Evolutionary conservation across 2,113 vertebrate genomes (phyloP).

Genomic region (Aspiorhynchus laticeps): DNA sequence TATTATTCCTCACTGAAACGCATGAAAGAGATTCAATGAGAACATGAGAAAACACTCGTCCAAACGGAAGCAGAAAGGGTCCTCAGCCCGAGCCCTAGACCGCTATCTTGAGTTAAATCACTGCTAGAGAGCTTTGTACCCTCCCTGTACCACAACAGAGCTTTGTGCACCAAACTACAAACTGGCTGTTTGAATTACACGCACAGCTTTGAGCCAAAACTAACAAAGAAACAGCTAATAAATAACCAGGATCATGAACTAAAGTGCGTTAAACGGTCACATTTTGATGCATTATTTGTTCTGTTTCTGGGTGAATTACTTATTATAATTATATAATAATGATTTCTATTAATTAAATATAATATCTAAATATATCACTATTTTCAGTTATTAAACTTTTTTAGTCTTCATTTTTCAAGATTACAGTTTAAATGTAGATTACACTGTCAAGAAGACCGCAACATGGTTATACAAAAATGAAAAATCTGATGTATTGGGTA

Average conservation of each 20-base stretch:
- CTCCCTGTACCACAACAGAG: not conserved
- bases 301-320: not conserved
- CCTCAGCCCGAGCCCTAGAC: not conserved
- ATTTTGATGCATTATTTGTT: not conserved
- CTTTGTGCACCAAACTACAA: constrained; percentile 15
- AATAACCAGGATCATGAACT: constrained; percentile 14
- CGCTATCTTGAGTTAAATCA: constrained; percentile 2
- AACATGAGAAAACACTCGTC: constrained; percentile 20
- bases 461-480: not conserved
- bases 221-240: constrained; percentile 24
- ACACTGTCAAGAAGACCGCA: not conserved
- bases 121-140: constrained; percentile 14
- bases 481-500: not conserved
- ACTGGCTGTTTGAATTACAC: not conserved
- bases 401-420: not conserved
- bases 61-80: constrained; percentile 43
- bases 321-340: not conserved
- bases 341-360: not conserved
- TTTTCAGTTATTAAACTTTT: not conserved
- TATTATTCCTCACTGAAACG: constrained; percentile 41
- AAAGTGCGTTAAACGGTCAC: not conserved
- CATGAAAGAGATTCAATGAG: constrained; percentile 75
- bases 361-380: not conserved
- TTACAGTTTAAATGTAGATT: not conserved
- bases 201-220: not conserved